A percentile compares a stretch with the other conserved stretches of the same genome.
Evolutionary conservation across 2,888 invertebrate genomes (phyloP).

Genomic region (Carcina quercana): DNA sequence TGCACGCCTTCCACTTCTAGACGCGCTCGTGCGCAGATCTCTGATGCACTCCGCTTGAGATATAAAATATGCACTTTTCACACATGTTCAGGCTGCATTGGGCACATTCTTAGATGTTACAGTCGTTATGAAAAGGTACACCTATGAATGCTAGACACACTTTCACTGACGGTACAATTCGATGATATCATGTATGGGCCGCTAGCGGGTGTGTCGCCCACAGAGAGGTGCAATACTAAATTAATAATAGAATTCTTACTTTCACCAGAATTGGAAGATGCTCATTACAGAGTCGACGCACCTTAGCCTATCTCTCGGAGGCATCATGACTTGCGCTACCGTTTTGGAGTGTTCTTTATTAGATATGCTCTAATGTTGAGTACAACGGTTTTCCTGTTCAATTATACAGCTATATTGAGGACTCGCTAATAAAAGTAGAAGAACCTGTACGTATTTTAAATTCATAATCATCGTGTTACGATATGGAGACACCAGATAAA

Average conservation of each 20-base stretch:
- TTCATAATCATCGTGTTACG: too few relatives aligned
- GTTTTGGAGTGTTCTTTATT: too few relatives aligned
- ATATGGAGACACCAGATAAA: too few relatives aligned
- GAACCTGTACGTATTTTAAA: too few relatives aligned
- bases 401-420: too few relatives aligned
- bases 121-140: not conserved
- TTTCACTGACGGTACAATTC: slow-evolving; percentile 14
- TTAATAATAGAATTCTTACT: slow-evolving; percentile 8
- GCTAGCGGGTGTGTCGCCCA: slow-evolving; percentile 6
- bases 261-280: slow-evolving; percentile 9
- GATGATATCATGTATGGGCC: slow-evolving; percentile 7
- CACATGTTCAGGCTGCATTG: slow-evolving; percentile 2
- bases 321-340: too few relatives aligned
- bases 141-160: too few relatives aligned
- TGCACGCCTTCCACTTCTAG: slow-evolving; percentile 27
- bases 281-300: not conserved
- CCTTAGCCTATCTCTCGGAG: too few relatives aligned
- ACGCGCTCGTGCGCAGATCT: slow-evolving; percentile 17
- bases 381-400: too few relatives aligned
- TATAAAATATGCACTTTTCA: slow-evolving; percentile 12
- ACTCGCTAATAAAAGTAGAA: too few relatives aligned
- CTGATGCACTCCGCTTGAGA: slow-evolving; percentile 10
- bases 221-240: slow-evolving; percentile 8
- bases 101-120: not conserved
- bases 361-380: too few relatives aligned